Evolutionary conservation across 2,113 vertebrate species (phyloP), one percentile per base, ranked within the genome.

Genomic region (Philantomba maxwellii): DNA sequence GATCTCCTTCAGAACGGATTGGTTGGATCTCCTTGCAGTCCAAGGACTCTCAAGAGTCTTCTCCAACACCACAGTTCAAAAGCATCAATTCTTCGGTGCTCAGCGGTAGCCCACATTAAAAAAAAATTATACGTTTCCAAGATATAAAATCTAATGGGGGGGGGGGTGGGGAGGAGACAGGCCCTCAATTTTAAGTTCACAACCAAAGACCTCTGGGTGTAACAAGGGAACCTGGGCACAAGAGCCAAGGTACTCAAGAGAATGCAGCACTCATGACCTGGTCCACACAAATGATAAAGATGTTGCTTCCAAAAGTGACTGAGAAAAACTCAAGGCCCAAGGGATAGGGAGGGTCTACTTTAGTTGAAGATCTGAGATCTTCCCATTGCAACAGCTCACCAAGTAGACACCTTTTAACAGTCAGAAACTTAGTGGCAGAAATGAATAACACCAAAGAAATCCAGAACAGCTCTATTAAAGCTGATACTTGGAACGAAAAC

Each of bases 251-350:
- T 25, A 77, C 30, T 39, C 33, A 30, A 93, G 26, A 89, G 49
- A 83, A 80, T 11, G 12, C 25, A 47, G 58, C 23, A 60, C 30
- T 25, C 70, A 89, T 10, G n/a, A 60, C 9, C 33, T 28, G 45
- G 33, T n/a, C n/a, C 43, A 33, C 11, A 4, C 16, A 12, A 91
- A 58, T 19, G 17, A 85, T 19, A n/a, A 87, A 17, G 21, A 23
- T 16, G 57, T 21, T 62, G 6, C 70, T 53, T 78, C 66, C 17
- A 73, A 62, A 55, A 73, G 19, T 33, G 43, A 62, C 36, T 70
- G 66, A 81, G 81, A 86, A 94, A 88, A 96, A 26, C 57, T 91
- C n/a, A 75, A 5, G 47, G 28, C 11, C 7, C 66, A 39, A 85
- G 43, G 30, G 58, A 92, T 1, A 87, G 6, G 21, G 17, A 90